These are phyloP conservation scores for Natator depressus DNA, from an alignment of 2,113 vertebrate species.

Conservation along the genomic window DNA sequence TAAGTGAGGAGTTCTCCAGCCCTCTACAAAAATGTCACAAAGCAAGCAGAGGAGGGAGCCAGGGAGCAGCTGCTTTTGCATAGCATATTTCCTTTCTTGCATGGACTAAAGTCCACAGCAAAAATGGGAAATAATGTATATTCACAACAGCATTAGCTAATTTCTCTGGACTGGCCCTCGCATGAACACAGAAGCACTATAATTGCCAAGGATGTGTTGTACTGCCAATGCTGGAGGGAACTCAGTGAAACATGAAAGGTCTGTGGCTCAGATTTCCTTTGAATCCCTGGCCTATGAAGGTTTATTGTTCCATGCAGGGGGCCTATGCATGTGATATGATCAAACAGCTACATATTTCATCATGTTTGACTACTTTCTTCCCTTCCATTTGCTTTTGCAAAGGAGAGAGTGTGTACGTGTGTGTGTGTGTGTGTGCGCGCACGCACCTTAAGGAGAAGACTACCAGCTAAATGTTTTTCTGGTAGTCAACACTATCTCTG, in stretches of 20 bases:
- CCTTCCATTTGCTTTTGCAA: conserved; percentile 42
- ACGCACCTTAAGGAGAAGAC: conserved; percentile 28
- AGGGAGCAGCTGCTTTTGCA: neutral
- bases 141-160: conserved; percentile 8
- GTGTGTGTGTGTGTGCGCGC: neutral
- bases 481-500: conserved; percentile 7
- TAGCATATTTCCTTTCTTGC: neutral
- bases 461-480: conserved; percentile 34
- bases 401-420: conserved; percentile 2
- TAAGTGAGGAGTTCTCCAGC: neutral
- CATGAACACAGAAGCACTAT: neutral
- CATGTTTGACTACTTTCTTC: conserved; percentile 21
- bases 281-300: neutral
- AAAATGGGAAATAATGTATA: neutral
- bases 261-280: neutral
- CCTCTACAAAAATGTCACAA: neutral
- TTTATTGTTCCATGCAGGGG: neutral
- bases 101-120: neutral
- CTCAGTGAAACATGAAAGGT: neutral
- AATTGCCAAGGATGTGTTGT: neutral
- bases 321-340: neutral
- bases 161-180: neutral
- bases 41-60: neutral
- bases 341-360: neutral
- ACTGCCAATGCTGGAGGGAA: neutral